phyloP scores from a whole-genome alignment of 2,113 vertebrate genomes.

The Petrocephalus zakoni region DNA sequence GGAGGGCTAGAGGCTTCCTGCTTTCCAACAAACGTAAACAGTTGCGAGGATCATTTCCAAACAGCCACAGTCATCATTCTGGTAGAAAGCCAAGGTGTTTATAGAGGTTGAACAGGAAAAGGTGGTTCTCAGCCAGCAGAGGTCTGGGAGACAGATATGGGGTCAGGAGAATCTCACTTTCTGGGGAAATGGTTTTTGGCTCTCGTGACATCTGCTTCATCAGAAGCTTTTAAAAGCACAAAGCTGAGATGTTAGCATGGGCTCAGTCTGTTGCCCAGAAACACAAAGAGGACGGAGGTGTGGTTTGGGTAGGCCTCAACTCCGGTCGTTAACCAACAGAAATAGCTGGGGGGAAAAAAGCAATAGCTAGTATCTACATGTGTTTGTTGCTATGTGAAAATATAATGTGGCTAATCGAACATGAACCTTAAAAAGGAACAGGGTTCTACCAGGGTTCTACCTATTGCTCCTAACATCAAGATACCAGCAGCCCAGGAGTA shows the following conservation, averaged over 20 bases:
- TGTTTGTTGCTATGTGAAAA: not conserved
- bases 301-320: not conserved
- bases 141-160: not conserved
- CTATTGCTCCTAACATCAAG: not conserved
- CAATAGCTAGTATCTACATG: not conserved
- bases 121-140: not conserved
- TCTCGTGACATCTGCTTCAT: not conserved
- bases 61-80: not conserved
- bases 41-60: not conserved
- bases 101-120: not conserved
- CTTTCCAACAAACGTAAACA: not conserved
- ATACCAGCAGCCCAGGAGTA: not conserved
- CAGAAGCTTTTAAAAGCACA: not conserved
- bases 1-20: not conserved
- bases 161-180: not conserved
- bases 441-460: not conserved
- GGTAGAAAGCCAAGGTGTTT: not conserved
- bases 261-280: not conserved
- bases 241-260: not conserved
- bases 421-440: not conserved
- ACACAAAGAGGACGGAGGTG: not conserved
- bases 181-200: not conserved
- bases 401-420: not conserved
- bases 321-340: not conserved
- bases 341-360: not conserved